phyloP scores from a whole-genome alignment of 2,888 invertebrate genomes.

The Empis livida region DNA sequence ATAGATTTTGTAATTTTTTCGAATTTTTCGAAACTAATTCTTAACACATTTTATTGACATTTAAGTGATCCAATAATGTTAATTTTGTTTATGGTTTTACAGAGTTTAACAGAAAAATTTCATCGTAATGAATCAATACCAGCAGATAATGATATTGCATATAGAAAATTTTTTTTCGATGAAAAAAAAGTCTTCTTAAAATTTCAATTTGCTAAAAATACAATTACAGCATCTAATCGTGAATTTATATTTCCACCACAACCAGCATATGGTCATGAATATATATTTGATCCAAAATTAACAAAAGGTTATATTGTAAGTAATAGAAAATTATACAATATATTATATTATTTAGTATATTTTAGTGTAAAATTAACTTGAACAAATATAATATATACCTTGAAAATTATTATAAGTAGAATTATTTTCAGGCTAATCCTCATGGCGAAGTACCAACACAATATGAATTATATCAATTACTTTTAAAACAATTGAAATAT shows the following conservation, averaged over 20 bases:
- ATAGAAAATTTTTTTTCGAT: slow-evolving; percentile 47
- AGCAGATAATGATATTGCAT: slow-evolving; percentile 49
- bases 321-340: not conserved
- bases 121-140: slow-evolving; percentile 42
- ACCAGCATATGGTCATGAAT: slow-evolving; percentile 55
- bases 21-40: no score
- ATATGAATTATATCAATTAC: slow-evolving; percentile 48
- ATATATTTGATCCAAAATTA: slow-evolving; percentile 48
- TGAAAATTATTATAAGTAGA: not conserved
- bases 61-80: no score
- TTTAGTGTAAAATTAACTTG: slow-evolving; percentile 2
- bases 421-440: slow-evolving; percentile 48
- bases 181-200: slow-evolving; percentile 38
- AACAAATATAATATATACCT: no score
- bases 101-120: slow-evolving; percentile 42
- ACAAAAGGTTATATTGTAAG: slow-evolving; percentile 53
- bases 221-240: slow-evolving; percentile 38
- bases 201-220: slow-evolving; percentile 30
- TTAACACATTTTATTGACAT: no score
- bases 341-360: no score
- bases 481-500: slow-evolving; percentile 47
- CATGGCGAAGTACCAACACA: slow-evolving; percentile 44
- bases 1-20: no score
- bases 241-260: slow-evolving; percentile 54
- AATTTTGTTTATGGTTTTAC: no score